Base-by-base conservation (phyloP, 2,797 vertebrate genomes). In the Centroberyx gerrardi region DNA sequence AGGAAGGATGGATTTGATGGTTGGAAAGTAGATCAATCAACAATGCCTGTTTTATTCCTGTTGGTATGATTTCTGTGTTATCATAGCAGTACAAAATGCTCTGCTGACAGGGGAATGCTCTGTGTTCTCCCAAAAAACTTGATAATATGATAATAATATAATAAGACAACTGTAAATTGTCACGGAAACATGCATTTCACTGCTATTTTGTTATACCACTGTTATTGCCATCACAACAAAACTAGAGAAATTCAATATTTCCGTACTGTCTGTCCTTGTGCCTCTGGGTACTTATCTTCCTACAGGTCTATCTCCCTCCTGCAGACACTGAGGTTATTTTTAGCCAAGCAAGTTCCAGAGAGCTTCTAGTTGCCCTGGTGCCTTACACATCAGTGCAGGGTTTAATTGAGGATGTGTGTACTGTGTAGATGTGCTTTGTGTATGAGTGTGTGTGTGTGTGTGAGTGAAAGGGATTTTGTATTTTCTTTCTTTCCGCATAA, bases 261-360 rank as follows among this genome's bases (percentile, higher is more conserved):
- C 4, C 55, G 15, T 60, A 38, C 28, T 8, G 49, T 53, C 69
- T 71, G 83, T 74, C 77, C 82, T 76, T 83, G 83, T 46, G 17
- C 36, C 68, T 70, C 27, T 38, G 38, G 69, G 48, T 28, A 74
- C 74, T 74, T 68, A 68, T 88, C 84, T 75, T 76, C 77, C 74
- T 28, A 76, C 85, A 82, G 81, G 83, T 88, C 84, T 62, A 66
- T 86, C 80, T 90, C 84, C 28, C 75, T 90, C 74, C 82, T 85
- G 74, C 68, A 89, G 85, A 87, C 79, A 44, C 64, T 4, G 12
- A 38, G 28, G 80, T 78, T 94, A 92, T 93, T 93, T 93, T 90
- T 93, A 92, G 88, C 72, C 71, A 48, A 38, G 60, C 60, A 54
- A 62, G 68, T 83, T 90, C 71, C 86, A 82, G 62, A 82, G 77